phyloP scores from a whole-genome alignment of 1,140 invertebrate species.

The Pachyrhynchus sulphureomaculatus region DNA sequence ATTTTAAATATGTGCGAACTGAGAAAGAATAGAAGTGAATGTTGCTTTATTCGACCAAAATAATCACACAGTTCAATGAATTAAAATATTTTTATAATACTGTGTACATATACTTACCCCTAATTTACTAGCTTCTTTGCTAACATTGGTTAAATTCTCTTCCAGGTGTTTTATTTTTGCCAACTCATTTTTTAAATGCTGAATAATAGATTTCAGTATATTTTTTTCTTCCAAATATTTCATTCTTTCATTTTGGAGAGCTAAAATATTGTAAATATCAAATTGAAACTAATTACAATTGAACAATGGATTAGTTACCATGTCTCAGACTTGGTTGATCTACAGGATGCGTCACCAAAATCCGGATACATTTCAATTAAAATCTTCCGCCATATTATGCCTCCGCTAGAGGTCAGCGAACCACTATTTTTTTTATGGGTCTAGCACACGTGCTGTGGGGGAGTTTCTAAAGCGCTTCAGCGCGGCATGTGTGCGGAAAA shows the following conservation, averaged over 20 bases:
- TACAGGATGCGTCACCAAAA: no score
- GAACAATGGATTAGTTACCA: not conserved
- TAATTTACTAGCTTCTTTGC: slow-evolving; percentile 41
- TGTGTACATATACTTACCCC: slow-evolving; percentile 36
- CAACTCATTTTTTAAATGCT: slow-evolving; percentile 41
- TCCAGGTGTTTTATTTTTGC: slow-evolving; percentile 39
- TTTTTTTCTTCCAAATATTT: slow-evolving; percentile 45
- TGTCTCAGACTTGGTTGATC: not conserved
- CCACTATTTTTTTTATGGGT: no score
- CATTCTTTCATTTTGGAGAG: slow-evolving; percentile 41
- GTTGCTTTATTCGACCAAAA: no score
- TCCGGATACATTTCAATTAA: no score
- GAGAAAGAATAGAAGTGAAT: no score
- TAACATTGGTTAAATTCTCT: slow-evolving; percentile 37
- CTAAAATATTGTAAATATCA: slow-evolving; percentile 20
- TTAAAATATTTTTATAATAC: no score
- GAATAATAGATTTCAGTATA: slow-evolving; percentile 41
- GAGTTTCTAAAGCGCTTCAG: no score
- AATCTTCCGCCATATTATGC: no score
- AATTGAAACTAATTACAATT: not conserved
- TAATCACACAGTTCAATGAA: no score
- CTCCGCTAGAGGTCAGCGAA: not conserved
- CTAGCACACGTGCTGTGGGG: no score
- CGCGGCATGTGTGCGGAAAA: no score
- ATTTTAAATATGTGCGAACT: no score